phyloP scores from a whole-genome alignment of 2,113 vertebrate genomes.

The Uria aalge region DNA sequence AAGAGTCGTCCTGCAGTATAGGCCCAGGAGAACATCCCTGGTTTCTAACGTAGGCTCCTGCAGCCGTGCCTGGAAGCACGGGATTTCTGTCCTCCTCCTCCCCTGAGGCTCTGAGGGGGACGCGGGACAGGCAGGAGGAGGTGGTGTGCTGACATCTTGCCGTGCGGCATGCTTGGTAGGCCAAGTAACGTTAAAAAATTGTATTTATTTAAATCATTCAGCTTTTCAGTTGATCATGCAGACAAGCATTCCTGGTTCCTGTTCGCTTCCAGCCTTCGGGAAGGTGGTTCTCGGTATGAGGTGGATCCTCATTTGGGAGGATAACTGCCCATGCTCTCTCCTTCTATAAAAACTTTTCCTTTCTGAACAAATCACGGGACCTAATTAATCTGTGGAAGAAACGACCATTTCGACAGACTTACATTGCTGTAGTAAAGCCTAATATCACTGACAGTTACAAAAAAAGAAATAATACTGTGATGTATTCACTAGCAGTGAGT shows the following conservation, averaged over 20 bases:
- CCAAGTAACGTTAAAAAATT: constrained; percentile 25
- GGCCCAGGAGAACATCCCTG: not conserved
- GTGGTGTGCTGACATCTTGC: constrained; percentile 17
- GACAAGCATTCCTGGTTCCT: not conserved
- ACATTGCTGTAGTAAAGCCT: not conserved
- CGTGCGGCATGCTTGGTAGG: not conserved
- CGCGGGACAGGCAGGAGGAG: constrained; percentile 35
- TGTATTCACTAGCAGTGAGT: not conserved
- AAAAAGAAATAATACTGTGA: not conserved
- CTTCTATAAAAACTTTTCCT: not conserved
- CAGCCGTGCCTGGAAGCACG: not conserved
- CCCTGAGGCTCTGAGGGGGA: not conserved
- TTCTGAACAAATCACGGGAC: not conserved
- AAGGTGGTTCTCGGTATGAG: not conserved
- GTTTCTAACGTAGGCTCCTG: not conserved
- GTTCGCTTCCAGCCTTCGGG: not conserved
- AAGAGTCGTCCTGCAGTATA: not conserved
- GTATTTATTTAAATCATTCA: not conserved
- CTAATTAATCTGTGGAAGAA: not conserved
- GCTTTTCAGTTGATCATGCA: constrained; percentile 7
- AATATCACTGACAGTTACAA: not conserved
- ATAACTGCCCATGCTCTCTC: not conserved
- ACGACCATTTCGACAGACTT: not conserved
- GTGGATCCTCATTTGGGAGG: not conserved
- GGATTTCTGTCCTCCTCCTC: not conserved